These are phyloP conservation scores for Drosophila rhopaloa DNA, from an alignment of 1,140 invertebrate species.

Conservation along the genomic window DNA sequence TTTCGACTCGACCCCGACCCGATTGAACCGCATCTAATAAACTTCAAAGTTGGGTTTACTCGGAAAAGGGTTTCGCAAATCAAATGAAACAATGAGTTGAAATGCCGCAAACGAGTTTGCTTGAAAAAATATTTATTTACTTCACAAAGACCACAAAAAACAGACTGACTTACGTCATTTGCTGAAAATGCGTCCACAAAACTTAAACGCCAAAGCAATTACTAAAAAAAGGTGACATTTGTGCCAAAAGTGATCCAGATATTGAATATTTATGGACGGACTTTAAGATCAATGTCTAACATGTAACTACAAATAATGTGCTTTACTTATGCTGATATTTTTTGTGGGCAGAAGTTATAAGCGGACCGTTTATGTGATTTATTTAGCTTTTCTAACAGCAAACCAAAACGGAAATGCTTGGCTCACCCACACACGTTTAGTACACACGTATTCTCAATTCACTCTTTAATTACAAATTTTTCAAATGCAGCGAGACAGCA, in stretches of 20 bases:
- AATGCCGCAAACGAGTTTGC: slow-evolving; percentile 63
- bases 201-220: slow-evolving; percentile 15
- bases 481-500: slow-evolving; percentile 35
- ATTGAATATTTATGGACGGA: slow-evolving; percentile 8
- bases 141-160: slow-evolving; percentile 23
- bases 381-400: slow-evolving; percentile 24
- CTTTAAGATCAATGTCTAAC: slow-evolving; percentile 11
- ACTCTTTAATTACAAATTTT: slow-evolving; percentile 23
- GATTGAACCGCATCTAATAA: slow-evolving; percentile 46
- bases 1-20: slow-evolving; percentile 62
- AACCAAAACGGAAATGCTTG: slow-evolving; percentile 47
- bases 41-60: slow-evolving; percentile 26
- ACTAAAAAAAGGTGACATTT: slow-evolving; percentile 28
- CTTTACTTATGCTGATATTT: slow-evolving; percentile 8
- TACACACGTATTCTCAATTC: background rate
- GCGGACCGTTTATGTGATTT: slow-evolving; percentile 15
- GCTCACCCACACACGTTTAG: slow-evolving; percentile 29
- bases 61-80: slow-evolving; percentile 63
- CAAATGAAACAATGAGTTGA: slow-evolving; percentile 54
- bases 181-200: slow-evolving; percentile 38
- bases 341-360: slow-evolving; percentile 18
- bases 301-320: background rate
- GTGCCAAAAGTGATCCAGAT: slow-evolving; percentile 6
- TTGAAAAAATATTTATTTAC: slow-evolving; percentile 20
- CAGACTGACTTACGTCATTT: slow-evolving; percentile 60